Base-by-base conservation (phyloP, 2,113 vertebrate genomes). In the Scomber japonicus region DNA sequence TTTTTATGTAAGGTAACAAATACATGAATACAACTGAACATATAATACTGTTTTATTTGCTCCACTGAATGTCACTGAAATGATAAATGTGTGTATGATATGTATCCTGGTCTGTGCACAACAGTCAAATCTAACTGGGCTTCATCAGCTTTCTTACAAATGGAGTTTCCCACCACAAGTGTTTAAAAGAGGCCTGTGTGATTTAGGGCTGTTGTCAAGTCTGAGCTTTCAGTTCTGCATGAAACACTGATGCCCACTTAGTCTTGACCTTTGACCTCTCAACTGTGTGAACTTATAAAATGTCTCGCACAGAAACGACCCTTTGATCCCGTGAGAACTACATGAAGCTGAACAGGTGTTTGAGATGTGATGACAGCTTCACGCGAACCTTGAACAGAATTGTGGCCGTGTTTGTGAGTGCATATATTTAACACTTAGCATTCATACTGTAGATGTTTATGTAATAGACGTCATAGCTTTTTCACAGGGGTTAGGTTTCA, bases 301-400 rank as follows among this genome's bases (percentile, higher is more conserved):
- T 55, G 59, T 11, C 45, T 46, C 15, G 27, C 16, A 57, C 21
- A 57, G 40, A 56, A 35, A 14, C 27, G 16, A 31, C 24, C 5
- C 3, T 17, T 67, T 48, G 35, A 51, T 11, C 17, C 66, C 44
- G 45, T 54, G 48, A 69, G 46, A 53, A 24, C 56, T 69, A 49
- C 24, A 77, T 78, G 51, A 44, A 60, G 55, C 40, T 68, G 31
- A 80, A 62, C 83, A 86, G 77, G 66, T 83, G 60, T 57, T 63
- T 11, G 31, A 30, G 16, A 59, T 35, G 55, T 71, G 30, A 21
- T 15, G 48, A 27, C 24, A 24, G 50, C 16, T 54, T 68, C 16
- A 67, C 56, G 53, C 17, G 71, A 63, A 48, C 35, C 75, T 61
- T 17, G 27, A 60, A 45, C 40, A 24, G 19, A 53, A 21, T 16